A percentile compares a stretch with the other conserved stretches of the same genome.
Conservation (phyloP, 1,140 invertebrate genomes). For the Saxidomus purpurata region DNA sequence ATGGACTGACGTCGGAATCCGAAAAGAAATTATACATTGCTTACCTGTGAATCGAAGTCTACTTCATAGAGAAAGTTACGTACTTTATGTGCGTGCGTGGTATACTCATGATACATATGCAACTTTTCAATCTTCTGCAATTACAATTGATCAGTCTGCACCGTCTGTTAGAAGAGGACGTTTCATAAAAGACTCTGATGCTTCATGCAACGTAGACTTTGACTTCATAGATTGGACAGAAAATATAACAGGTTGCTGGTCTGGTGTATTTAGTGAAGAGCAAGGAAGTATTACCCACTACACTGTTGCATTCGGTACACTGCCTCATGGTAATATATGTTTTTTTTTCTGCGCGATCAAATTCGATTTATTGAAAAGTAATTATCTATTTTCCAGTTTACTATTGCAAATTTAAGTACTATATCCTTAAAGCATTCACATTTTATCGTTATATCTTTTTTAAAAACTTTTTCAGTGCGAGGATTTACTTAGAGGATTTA, state of each 20-base stretch:
- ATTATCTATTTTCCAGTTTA: no score
- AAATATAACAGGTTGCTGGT: slow-evolving; percentile 61
- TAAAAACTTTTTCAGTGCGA: neutral
- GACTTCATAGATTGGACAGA: slow-evolving; percentile 25
- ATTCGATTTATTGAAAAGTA: no score
- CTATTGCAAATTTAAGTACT: no score
- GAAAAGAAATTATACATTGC: slow-evolving; percentile 18
- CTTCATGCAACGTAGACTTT: slow-evolving; percentile 5
- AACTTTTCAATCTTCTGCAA: slow-evolving; percentile 1
- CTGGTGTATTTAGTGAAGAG: slow-evolving; percentile 64
- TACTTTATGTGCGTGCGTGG: slow-evolving; percentile 31
- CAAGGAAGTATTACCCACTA: slow-evolving; percentile 51
- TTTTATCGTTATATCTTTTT: neutral
- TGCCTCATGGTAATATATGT: slow-evolving; percentile 52
- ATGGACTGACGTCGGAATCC: slow-evolving; percentile 28
- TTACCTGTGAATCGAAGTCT: neutral
- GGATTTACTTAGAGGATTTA: neutral
- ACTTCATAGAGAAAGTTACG: neutral
- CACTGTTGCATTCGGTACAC: slow-evolving; percentile 59
- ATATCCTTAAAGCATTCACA: no score
- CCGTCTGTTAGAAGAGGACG: slow-evolving; percentile 4
- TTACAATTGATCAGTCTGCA: slow-evolving; percentile 18
- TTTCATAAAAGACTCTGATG: neutral
- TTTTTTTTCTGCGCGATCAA: no score
- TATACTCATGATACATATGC: neutral